Conservation (phyloP, 1,140 invertebrate species). For the Psix sp. region DNA sequence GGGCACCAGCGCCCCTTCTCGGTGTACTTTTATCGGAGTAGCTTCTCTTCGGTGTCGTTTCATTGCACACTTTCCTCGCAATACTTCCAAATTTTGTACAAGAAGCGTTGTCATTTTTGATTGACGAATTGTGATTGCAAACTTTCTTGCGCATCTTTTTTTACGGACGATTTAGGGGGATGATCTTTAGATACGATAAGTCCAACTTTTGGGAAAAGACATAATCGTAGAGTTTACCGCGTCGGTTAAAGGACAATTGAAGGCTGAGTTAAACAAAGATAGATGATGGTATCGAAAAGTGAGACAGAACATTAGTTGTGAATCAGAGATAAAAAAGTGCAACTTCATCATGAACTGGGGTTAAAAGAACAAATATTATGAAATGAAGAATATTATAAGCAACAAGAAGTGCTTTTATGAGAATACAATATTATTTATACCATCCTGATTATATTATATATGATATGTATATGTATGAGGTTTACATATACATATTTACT, state of each 20-base stretch:
- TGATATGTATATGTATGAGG: constrained; percentile 54
- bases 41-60: constrained; percentile 11
- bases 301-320: constrained; percentile 36
- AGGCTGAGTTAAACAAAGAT: no score
- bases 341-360: constrained; percentile 56
- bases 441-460: constrained; percentile 68
- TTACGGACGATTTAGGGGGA: constrained; percentile 26
- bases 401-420: constrained; percentile 76
- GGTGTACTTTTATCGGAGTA: constrained; percentile 10
- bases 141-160: constrained; percentile 43
- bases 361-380: constrained; percentile 62
- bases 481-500: constrained; percentile 60
- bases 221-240: no score
- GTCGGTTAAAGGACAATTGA: neutral
- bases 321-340: constrained; percentile 41
- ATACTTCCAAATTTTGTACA: constrained; percentile 46
- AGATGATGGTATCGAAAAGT: constrained; percentile 52
- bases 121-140: constrained; percentile 45
- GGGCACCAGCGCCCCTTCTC: no score
- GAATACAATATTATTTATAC: constrained; percentile 76
- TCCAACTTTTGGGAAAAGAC: constrained; percentile 6
- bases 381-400: constrained; percentile 74
- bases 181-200: constrained; percentile 42
- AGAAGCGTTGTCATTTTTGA: constrained; percentile 28
- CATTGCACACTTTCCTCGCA: constrained; percentile 26